Base-by-base conservation (phyloP, 2,113 vertebrate species). In the Sapajus apella region DNA sequence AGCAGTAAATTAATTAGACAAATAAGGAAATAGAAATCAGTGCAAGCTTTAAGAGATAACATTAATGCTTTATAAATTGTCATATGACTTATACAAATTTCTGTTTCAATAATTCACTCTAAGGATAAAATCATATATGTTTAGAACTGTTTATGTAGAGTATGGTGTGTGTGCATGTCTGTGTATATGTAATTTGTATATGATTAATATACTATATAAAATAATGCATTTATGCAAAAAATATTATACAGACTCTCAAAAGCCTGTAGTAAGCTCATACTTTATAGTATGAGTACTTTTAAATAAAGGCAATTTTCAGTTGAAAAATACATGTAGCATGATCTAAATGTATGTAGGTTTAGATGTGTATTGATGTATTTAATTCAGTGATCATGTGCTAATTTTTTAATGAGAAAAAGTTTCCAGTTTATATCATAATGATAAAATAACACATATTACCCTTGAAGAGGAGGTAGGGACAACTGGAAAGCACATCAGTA, bases 381-480 rank as follows among this genome's bases (percentile, higher is more conserved):
- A 66, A 43, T 55, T 43, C 61, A 85, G 27, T 56, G 27, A 72
- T 70, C 12, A 70, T 72, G 7, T 66, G 8, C 52, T 66, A 87
- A 20, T 90, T 93, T 93, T 79, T 35, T 79, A 85, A 95, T 35
- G 72, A 81, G 73, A 86, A 82, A 88, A 43, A 47, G 23, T 35
- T 30, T 89, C 2, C 17, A 11, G 8, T 20, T 32, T 56, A 23
- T 75, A 81, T 80, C 75, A 82, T 75, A 75, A 45, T 45, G 8
- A 55, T 37, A 21, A 55, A 92, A 11, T 8, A 95, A 14, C 83
- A 1, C 52, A 23, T 75, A 64, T 56, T 87, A 6, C 30, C 5
- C n/a, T 55, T 18, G 3, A 82, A 64, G 58, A 8, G 17, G 64
- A 0, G 1, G 2, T 66, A 66, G 21, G 5, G 20, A 32, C 23